Evolutionary conservation across 2,113 vertebrate species (phyloP), one percentile per base, ranked within the genome.

Genomic region (Zootoca vivipara): DNA sequence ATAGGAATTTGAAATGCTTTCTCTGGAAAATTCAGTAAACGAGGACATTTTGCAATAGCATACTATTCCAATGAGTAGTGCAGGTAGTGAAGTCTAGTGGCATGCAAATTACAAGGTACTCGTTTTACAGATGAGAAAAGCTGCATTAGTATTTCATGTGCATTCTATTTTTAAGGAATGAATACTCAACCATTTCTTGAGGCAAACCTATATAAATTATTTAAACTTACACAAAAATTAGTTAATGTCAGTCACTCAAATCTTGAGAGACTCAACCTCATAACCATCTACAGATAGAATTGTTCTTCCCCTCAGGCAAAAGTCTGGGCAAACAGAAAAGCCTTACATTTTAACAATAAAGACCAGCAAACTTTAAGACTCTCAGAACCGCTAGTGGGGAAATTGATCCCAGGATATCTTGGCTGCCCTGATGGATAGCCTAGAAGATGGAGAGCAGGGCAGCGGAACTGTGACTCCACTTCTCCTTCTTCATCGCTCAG

Each of bases 161-260:
- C 24, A 74, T 85, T 62, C 24, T 58, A 75, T 85, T 85, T 75
- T 85, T 75, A 85, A 58, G 33, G 52, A 85, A 28, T 85, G 83
- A 85, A 85, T 38, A 38, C 46, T 74, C 46, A 58, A 58, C 70
- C 12, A 72, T 74, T 85, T 38, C 69, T 85, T 85, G n/a, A 74
- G 70, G 46, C 70, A 62, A 16, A 74, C 22, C 20, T 62, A 74
- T 74, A 35, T 85, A 38, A 73, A 84, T 84, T 52, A 84, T 73
- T 84, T 56, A 85, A 85, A 74, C 46, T 74, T 74, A 85, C 33
- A 85, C 46, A 85, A 38, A 69, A 85, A 74, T 85, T 72, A 84
- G 67, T 84, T 46, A 84, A 84, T 56, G 30, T 84, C 67, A 72
- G 16, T 52, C 30, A 56, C 20, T 84, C 42, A 73, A 72, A 84